phyloP scores from a whole-genome alignment of 2,888 invertebrate species.

The Eueremaeus valkanovi region DNA sequence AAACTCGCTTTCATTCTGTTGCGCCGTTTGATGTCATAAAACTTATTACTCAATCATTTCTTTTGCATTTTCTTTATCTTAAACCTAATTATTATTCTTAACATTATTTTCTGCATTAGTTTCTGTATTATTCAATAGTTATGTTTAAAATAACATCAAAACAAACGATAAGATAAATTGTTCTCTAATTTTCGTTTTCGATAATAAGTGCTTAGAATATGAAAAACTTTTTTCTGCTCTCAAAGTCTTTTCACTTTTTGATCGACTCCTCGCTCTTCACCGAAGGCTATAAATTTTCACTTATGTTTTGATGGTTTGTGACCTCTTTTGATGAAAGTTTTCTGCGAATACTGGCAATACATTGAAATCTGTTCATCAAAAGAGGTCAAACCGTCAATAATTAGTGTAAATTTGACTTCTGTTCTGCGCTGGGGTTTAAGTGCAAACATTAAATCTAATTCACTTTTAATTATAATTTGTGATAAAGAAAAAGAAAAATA shows the following conservation, averaged over 20 bases:
- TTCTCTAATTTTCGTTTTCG: not conserved
- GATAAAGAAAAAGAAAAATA: not conserved
- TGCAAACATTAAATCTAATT: not conserved
- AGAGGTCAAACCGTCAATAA: constrained; percentile 19
- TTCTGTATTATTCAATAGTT: not conserved
- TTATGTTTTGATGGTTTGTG: constrained; percentile 20
- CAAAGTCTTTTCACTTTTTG: no score
- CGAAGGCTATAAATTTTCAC: not conserved
- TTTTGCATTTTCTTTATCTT: no score
- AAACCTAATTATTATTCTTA: not conserved
- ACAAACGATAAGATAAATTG: not conserved
- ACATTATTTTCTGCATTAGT: not conserved
- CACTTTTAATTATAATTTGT: not conserved
- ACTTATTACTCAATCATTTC: not conserved
- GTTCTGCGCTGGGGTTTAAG: constrained; percentile 11
- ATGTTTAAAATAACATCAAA: not conserved
- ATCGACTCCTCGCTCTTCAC: not conserved
- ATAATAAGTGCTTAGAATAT: not conserved
- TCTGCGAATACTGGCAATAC: not conserved
- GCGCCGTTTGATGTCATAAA: no score
- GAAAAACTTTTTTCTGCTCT: not conserved
- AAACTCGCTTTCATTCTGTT: not conserved
- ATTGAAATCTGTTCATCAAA: not conserved
- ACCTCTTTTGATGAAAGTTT: constrained; percentile 21
- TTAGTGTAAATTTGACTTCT: constrained; percentile 21